Conservation (phyloP, 2,888 invertebrate genomes). For the Polyploca ridens region DNA sequence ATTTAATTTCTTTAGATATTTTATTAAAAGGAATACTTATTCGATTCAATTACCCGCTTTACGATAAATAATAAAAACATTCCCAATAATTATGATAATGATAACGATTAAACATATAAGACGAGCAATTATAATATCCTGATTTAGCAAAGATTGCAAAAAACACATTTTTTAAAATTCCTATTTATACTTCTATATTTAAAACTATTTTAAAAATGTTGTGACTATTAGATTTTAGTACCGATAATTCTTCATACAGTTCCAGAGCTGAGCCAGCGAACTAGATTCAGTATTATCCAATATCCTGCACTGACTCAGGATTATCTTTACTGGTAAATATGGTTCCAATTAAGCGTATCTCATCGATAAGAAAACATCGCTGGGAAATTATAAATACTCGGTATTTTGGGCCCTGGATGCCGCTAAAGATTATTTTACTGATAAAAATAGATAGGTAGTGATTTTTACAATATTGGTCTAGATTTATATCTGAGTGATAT, state of each 20-base stretch:
- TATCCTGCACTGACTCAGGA: neutral
- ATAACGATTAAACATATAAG: too few relatives aligned
- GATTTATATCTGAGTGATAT: neutral
- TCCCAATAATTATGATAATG: too few relatives aligned
- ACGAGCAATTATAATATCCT: too few relatives aligned
- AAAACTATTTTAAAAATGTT: neutral
- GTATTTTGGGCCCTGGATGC: neutral
- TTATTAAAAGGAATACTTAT: too few relatives aligned
- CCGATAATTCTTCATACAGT: neutral
- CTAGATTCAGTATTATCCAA: neutral
- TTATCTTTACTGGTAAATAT: too few relatives aligned
- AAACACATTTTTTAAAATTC: too few relatives aligned
- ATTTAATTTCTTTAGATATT: too few relatives aligned
- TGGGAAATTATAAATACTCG: neutral
- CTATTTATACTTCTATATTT: too few relatives aligned
- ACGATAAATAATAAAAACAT: too few relatives aligned
- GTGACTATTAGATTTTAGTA: neutral
- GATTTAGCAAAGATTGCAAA: too few relatives aligned
- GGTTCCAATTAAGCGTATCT: neutral
- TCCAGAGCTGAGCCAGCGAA: neutral
- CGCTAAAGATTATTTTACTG: too few relatives aligned
- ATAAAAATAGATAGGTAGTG: neutral
- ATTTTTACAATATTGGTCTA: neutral
- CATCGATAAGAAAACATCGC: neutral
- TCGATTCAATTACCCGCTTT: too few relatives aligned